Percentiles rank a stretch among this genome's conserved stretches.
These are phyloP conservation scores for Actenoides hombroni DNA, from an alignment of 2,113 vertebrate species.

Conservation along the genomic window DNA sequence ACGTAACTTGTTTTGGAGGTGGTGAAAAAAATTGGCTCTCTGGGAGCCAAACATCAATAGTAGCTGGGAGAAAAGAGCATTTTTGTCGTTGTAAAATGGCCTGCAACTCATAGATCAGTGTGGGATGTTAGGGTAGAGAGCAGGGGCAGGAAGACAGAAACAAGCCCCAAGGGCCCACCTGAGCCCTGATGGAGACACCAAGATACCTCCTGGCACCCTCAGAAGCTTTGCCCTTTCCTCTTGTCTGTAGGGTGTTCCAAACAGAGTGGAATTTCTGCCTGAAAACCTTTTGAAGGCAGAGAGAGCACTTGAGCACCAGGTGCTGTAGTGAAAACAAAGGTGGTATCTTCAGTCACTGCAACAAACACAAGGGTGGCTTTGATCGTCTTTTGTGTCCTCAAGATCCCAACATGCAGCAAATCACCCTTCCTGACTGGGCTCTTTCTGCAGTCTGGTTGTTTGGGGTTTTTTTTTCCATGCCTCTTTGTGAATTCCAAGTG, in stretches of 20 bases:
- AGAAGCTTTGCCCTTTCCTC: background rate
- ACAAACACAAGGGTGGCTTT: background rate
- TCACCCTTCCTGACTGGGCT: background rate
- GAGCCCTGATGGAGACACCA: background rate
- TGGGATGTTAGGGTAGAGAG: background rate
- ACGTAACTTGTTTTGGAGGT: background rate
- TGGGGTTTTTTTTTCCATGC: fast-evolving
- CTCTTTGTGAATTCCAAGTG: background rate
- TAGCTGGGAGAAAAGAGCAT: background rate
- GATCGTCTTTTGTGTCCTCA: background rate
- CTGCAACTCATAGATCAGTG: too few relatives aligned
- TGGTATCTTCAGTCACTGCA: background rate
- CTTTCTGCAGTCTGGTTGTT: background rate
- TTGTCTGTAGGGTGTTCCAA: background rate
- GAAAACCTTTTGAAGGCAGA: background rate
- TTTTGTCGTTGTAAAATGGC: background rate
- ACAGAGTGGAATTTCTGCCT: fast-evolving
- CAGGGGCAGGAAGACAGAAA: background rate
- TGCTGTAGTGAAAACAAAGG: background rate
- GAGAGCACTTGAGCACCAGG: fast-evolving
- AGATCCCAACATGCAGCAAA: background rate
- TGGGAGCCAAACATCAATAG: too few relatives aligned
- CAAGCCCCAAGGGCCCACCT: fast-evolving
- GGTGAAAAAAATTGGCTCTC: background rate
- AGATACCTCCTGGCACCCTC: background rate